phyloP scores from a whole-genome alignment of 1,140 invertebrate genomes.

The Drosophila ironensis region DNA sequence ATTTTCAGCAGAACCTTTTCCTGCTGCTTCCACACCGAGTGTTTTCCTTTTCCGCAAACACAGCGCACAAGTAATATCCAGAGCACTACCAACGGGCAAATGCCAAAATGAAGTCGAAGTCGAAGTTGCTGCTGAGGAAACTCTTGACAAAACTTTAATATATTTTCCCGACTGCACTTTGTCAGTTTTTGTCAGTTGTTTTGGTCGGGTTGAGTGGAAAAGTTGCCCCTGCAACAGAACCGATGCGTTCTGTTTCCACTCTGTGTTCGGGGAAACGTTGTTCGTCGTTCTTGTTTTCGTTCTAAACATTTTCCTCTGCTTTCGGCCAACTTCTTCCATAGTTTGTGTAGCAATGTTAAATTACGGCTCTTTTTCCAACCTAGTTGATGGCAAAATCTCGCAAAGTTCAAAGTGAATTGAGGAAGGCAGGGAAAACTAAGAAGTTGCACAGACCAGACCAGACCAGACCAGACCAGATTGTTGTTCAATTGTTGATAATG shows the following conservation, averaged over 20 bases:
- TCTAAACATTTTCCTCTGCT: conserved; percentile 9
- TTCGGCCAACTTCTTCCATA: conserved; percentile 1
- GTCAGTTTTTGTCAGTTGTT: conserved; percentile 67
- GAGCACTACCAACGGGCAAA: background rate
- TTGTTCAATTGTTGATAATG: no score
- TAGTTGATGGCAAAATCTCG: conserved; percentile 51
- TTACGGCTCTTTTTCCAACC: conserved; percentile 64
- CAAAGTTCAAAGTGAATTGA: conserved; percentile 53
- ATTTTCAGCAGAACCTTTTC: background rate
- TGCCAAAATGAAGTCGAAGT: no score
- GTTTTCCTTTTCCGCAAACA: conserved; percentile 33
- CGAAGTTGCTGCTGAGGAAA: conserved; percentile 7
- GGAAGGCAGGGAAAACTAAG: no score
- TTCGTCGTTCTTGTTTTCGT: background rate
- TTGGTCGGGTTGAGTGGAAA: conserved; percentile 44
- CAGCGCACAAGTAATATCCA: conserved; percentile 5
- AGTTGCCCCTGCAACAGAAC: no score
- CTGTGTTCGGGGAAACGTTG: no score
- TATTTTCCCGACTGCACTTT: conserved; percentile 56
- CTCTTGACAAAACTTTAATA: conserved; percentile 5
- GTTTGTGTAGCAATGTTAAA: no score
- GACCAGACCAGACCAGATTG: no score
- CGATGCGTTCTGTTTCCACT: conserved; percentile 1
- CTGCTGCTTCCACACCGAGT: conserved; percentile 39
- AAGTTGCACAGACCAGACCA: no score